Conservation (phyloP, 2,797 vertebrate species). For the Melanotaenia pygmaea region DNA sequence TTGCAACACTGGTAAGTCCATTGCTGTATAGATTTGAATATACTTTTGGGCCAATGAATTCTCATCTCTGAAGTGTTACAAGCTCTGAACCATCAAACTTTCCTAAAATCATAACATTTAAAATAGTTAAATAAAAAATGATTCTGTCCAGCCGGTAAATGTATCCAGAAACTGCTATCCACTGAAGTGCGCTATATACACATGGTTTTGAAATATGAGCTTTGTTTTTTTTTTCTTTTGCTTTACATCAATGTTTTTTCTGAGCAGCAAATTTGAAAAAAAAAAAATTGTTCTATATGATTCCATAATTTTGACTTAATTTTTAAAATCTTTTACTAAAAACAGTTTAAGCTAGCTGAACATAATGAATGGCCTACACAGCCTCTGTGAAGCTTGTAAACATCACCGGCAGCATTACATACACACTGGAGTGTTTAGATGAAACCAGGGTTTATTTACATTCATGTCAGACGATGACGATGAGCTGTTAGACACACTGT, state of each 20-base stretch:
- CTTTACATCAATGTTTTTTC: not conserved
- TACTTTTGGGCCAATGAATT: not conserved
- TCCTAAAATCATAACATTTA: not conserved
- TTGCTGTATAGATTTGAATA: not conserved
- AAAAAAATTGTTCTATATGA: not conserved
- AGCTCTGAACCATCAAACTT: not conserved
- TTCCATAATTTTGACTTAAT: constrained; percentile 16
- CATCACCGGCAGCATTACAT: constrained; percentile 46
- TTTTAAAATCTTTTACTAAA: constrained; percentile 28
- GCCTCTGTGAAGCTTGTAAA: constrained; percentile 28
- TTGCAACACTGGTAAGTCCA: not conserved
- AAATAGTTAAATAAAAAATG: not conserved
- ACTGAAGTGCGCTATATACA: no score
- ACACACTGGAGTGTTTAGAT: constrained; percentile 61
- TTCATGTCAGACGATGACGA: constrained; percentile 28
- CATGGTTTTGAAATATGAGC: no score
- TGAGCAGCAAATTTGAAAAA: not conserved
- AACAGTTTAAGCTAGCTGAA: constrained; percentile 37
- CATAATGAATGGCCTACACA: not conserved
- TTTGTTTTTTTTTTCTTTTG: no score
- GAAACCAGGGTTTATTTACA: constrained; percentile 55
- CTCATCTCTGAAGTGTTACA: not conserved
- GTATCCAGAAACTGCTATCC: not conserved
- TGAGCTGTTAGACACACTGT: constrained; percentile 45
- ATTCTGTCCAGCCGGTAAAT: not conserved